Percentiles rank a stretch among this genome's conserved stretches.
Evolutionary conservation across 2,888 invertebrate genomes (phyloP).

Genomic region (Icerya purchasi): DNA sequence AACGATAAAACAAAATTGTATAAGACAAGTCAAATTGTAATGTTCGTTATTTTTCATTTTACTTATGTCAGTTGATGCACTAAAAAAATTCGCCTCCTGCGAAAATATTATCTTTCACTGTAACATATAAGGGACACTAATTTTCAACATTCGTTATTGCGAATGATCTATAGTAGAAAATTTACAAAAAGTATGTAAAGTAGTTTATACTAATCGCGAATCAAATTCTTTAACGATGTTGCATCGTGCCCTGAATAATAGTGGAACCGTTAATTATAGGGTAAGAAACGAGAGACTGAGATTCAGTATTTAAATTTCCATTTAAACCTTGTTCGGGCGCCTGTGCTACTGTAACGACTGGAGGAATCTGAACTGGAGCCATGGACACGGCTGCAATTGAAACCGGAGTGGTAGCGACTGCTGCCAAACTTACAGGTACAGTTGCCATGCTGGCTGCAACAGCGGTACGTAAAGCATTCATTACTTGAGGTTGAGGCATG

Average conservation of each 20-base stretch:
- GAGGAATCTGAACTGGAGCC: conserved; percentile 32
- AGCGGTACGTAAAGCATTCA: conserved; percentile 29
- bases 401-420: conserved; percentile 34
- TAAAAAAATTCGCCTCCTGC: too few species aligned
- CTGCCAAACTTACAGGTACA: conserved; percentile 37
- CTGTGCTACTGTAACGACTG: conserved; percentile 18
- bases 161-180: too few species aligned
- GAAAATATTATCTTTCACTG: too few species aligned
- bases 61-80: too few species aligned
- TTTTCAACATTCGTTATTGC: too few species aligned
- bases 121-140: too few species aligned
- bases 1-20: too few species aligned
- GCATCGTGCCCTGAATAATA: conserved; percentile 7
- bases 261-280: conserved; percentile 7
- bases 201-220: too few species aligned
- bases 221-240: conserved; percentile 5
- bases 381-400: conserved; percentile 34
- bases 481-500: conserved; percentile 29
- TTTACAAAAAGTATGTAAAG: too few species aligned
- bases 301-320: conserved; percentile 1
- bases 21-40: too few species aligned
- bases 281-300: conserved; percentile 6
- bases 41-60: too few species aligned
- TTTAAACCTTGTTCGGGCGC: conserved; percentile 1
- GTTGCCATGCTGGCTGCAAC: conserved; percentile 37